Evolutionary conservation across 64 coral and sea anemone species (phyloP), one percentile per base, ranked within the genome.

Genomic region (Actinia tenebrosa): DNA sequence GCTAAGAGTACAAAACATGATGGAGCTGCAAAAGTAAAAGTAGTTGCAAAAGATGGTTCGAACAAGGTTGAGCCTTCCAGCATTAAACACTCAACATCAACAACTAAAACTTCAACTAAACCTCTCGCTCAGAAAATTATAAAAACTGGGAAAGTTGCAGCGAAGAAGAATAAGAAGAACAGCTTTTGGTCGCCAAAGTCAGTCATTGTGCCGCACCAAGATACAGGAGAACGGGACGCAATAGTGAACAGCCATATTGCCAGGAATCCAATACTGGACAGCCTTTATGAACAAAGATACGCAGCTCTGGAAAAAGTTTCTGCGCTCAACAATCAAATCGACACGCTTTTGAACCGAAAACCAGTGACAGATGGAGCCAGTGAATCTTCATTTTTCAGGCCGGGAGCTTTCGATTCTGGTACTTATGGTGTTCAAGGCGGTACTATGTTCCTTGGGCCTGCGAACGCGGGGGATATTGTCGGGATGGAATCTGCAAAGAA

Each of bases 401-500:
- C 63, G 63, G 63, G 63, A 8, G 63, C 22, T 66, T 66, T 66
- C 15, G 69, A 75, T 43, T 81, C 79, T n/a, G 79, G 50, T 20
- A 50, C 79, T 6, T 81, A 81, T 18, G 5, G 15, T 42, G 83
- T 64, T 13, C 54, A 85, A 54, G 83, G 83, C 19, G 83, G 83
- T 19, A 59, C 53, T 15, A 60, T 85, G 50, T 45, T 85, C 7
- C 60, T 85, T 16, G 83, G 83, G 63, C 83, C 83, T 15, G 83
- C 83, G 42, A 59, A 85, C 27, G 83, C 83, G 6, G 83, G 83
- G 25, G 19, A 20, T 59, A 37, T 85, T 85, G 56, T 43, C 5
- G 83, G 83, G 3, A 60, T 85, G 83, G 79, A 81, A 52, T 13
- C 30, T 61, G 83, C 54, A 7, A 43, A 20, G 53, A 43, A 26